These are phyloP conservation scores for Enteromius treurensis DNA, from an alignment of 2,797 vertebrate genomes.

Conservation along the genomic window DNA sequence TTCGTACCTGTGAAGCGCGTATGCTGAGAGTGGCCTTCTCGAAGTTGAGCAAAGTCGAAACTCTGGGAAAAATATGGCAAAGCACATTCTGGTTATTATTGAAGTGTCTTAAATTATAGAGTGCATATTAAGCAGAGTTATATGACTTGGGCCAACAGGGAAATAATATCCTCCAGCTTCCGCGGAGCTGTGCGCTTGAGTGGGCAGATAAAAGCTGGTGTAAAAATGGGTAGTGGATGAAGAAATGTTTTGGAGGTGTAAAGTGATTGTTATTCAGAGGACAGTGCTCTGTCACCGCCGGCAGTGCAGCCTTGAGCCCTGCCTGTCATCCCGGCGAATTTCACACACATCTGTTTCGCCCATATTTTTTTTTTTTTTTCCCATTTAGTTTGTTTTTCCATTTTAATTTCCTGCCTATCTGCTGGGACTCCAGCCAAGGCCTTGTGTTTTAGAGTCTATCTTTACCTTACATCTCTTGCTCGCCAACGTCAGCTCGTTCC, in stretches of 20 bases:
- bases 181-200: conserved; percentile 78
- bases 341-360: conserved; percentile 71
- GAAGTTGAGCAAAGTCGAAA: conserved; percentile 84
- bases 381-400: conserved; percentile 75
- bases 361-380: conserved; percentile 56
- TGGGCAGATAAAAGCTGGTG: conserved; percentile 83
- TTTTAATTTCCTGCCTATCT: conserved; percentile 76
- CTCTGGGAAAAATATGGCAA: conserved; percentile 75
- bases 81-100: conserved; percentile 80
- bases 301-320: conserved; percentile 78
- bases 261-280: conserved; percentile 85
- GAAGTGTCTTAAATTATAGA: conserved; percentile 83
- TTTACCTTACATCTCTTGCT: conserved; percentile 53
- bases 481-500: conserved; percentile 65
- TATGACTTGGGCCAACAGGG: conserved; percentile 83
- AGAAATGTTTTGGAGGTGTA: conserved; percentile 84
- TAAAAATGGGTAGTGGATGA: conserved; percentile 81
- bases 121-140: conserved; percentile 85
- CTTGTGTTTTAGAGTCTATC: conserved; percentile 67
- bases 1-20: conserved; percentile 73
- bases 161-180: conserved; percentile 86
- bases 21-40: conserved; percentile 72
- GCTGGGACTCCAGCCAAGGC: conserved; percentile 75
- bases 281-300: conserved; percentile 71
- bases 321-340: conserved; percentile 76